Evolutionary conservation across 1,140 invertebrate genomes (phyloP), one percentile per base, ranked within the genome.

Genomic region (Ceratina japonica): DNA sequence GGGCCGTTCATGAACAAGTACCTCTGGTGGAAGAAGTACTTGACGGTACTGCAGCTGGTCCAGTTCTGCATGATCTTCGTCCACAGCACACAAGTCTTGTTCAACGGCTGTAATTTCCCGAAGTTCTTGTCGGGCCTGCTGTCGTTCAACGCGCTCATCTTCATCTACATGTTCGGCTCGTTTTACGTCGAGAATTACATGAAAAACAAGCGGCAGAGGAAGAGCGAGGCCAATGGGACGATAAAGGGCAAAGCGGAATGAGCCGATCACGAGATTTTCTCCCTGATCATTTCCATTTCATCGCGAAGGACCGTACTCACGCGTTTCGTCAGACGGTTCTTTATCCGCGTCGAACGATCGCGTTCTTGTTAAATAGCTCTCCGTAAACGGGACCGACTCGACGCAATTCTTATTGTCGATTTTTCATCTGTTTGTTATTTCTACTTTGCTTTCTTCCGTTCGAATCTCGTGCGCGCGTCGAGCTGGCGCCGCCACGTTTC

Each of bases 21-120:
- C 89, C 92, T 98, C 4, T 98, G 97, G 97, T 98, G 97, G 97
- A 98, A 98, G 91, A 97, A 95, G 87, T 96, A 98, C 88, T 94
- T 98, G 13, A 98, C 97, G 0, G 94, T 93, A 24, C 92, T 98
- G 80, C 97, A 98, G 93, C 93, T 98, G 91, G 95, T 97, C 89
- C 97, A 98, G 90, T 98, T 98, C 90, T 91, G 94, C 52, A 94
- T 97, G 16, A 95, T 97, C 54, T 95, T 96, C 66, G 92, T 95
- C 52, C 97, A 98, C 89, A 95, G 94, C 88, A 81, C 93, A 0
- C 95, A 95, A 92, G 84, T 94, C 54, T 84, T 94, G 31, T 95
- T 96, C 88, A 90, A 92, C 0, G 94, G 93, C 63, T 96, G 95
- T 89, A 93, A 94, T 80, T 96, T 95, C 83, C 95, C 95, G 0